Evolutionary conservation across 2,113 vertebrate species (phyloP), one percentile per base, ranked within the genome.

Genomic region (Terrapene triunguis): DNA sequence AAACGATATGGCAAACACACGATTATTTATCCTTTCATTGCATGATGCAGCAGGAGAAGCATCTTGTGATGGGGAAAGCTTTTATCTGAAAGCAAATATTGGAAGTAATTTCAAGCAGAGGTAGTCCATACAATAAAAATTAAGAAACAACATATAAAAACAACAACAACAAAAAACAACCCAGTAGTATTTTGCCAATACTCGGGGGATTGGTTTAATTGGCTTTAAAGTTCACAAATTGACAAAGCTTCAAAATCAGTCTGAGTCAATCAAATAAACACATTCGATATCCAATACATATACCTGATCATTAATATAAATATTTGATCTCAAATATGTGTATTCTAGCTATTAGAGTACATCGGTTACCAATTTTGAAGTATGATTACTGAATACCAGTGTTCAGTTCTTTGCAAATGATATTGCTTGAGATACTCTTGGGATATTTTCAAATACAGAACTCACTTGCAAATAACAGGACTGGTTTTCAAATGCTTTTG

Each of bases 31-130:
- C 48, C 82, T 14, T 91, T 85, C 85, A 90, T 55, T 35, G 86
- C 84, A 85, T 47, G 21, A 38, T 80, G 88, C 76, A 79, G 25
- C 25, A 13, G 19, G 12, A 87, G 16, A 93, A 94, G 72, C 42
- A 69, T 24, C 42, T 82, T 81, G 80, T 47, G 82, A 88, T 69
- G 76, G 92, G 72, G 48, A 93, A 82, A 93, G 11, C 32, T 93
- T 51, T 88, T 82, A 93, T 72, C 53, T 92, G 59, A 89, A 95
- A 96, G 32, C 38, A 92, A 96, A 85, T 85, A 87, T 12, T 16
- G 92, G 50, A 88, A 91, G 57, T 80, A 48, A 80, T 91, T 91
- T 80, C 57, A 85, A 85, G 50, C 38, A 85, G 83, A 91, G 21
- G 38, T 81, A 22, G 65, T 38, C 35, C 10, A 72, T 72, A 38